These are phyloP conservation scores for Sebastes vulpes DNA, from an alignment of 2,797 vertebrate genomes.

Conservation along the genomic window DNA sequence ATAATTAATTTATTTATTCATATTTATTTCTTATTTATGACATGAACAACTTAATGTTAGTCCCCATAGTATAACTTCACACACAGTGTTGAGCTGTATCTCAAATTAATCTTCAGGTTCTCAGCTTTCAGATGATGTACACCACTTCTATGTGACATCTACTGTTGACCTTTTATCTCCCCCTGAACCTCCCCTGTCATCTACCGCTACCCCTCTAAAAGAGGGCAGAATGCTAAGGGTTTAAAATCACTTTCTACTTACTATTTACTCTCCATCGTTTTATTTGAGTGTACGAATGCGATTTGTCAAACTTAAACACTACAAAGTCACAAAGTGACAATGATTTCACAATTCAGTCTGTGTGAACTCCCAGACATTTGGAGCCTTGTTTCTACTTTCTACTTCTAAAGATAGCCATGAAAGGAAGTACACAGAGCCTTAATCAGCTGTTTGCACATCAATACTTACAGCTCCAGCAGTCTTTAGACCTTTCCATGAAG, in stretches of 20 bases:
- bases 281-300: background rate
- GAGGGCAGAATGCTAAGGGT: no score
- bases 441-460: background rate
- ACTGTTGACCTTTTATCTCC: no score
- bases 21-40: no score
- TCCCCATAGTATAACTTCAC: no score
- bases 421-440: background rate
- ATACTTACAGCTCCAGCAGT: background rate
- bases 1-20: no score
- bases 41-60: no score
- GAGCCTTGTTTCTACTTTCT: background rate
- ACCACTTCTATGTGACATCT: no score
- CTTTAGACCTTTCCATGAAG: background rate
- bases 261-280: background rate
- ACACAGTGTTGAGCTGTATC: no score
- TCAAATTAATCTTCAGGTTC: no score
- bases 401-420: background rate
- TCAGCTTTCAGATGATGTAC: no score
- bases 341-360: background rate
- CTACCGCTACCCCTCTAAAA: no score
- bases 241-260: background rate
- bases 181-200: no score
- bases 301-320: background rate
- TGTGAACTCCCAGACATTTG: background rate
- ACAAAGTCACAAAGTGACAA: background rate